Evolutionary conservation across 2,797 vertebrate genomes (phyloP), one percentile per base, ranked within the genome.

Genomic region (Parauchenoglanis punctatus): DNA sequence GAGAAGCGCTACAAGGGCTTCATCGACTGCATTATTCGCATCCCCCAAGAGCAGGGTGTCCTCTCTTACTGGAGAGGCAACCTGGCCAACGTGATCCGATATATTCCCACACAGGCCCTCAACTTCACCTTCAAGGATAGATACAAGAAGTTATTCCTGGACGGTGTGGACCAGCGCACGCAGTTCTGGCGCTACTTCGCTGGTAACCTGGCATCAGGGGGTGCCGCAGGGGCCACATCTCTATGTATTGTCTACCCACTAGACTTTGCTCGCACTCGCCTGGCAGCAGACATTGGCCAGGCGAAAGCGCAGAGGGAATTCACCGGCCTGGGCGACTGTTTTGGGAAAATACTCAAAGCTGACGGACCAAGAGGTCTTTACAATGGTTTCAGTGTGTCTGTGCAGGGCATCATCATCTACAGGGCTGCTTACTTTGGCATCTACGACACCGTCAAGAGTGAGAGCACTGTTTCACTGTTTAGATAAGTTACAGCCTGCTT

Each of bases 51-150:
- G 90, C 95, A 96, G 77, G 94, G 95, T 61, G 54, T 96, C 88
- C n/a, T 96, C 73, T 95, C 95, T 10, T 96, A 95, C 90, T 96
- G 95, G 95, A 94, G 94, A 81, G 95, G 95, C 85, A 96, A 96
- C 91, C 88, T 96, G 88, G 95, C 95, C 93, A 95, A 95, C 17
- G 95, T 96, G 67, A 95, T 96, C 92, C 89, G 94, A 12, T 96
- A 96, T 92, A 94, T 96, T 92, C 95, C 95, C 77, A 96, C 94
- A 25, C 40, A 40, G 40, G 40, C 40, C 40, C 40, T 40, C 40
- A 40, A 40, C 40, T 40, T 40, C 40, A 40, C 95, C 84, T 96
- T 96, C 92, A 96, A 95, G 90, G 95, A 95, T 88, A 95, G 95
- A 90, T 96, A 96, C 94, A 96, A 95, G 92, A 89, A 94, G 92